These are phyloP conservation scores for Channallabes apus DNA, from an alignment of 2,797 vertebrate genomes.

Conservation along the genomic window DNA sequence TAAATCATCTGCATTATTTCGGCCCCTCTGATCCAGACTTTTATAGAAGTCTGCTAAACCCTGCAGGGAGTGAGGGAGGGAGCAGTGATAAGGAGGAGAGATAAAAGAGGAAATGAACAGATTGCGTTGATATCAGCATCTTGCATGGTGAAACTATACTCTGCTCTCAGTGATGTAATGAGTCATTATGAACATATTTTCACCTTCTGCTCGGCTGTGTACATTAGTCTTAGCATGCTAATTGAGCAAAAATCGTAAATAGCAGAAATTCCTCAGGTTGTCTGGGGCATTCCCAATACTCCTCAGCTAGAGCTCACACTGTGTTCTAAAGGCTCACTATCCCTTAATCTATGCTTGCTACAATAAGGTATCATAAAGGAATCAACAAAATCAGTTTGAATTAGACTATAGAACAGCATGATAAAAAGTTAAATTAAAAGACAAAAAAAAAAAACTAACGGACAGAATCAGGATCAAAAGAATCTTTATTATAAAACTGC, in stretches of 20 bases:
- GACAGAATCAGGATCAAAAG: not conserved
- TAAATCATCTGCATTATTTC: not conserved
- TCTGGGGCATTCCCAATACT: not conserved
- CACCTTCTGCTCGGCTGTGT: constrained; percentile 12
- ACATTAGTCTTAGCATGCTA: constrained; percentile 36
- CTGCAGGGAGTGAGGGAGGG: not conserved
- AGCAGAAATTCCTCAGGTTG: not conserved
- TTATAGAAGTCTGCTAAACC: not conserved
- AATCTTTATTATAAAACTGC: not conserved
- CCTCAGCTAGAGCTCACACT: not conserved
- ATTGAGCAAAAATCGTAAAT: constrained; percentile 45
- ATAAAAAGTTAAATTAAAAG: not conserved
- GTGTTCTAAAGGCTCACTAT: not conserved
- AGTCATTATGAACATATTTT: constrained; percentile 49
- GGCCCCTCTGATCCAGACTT: not conserved
- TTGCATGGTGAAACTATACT: not conserved
- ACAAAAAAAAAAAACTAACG: not conserved
- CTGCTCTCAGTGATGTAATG: constrained; percentile 19
- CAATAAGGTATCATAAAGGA: not conserved
- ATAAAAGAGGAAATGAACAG: constrained; percentile 21
- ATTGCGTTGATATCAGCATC: constrained; percentile 11
- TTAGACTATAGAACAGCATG: not conserved
- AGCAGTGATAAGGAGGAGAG: not conserved
- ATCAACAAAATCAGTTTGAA: not conserved
- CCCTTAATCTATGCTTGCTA: not conserved